These are phyloP conservation scores for Cryptoblepharus egeriae DNA, from an alignment of 2,797 vertebrate species.

Conservation along the genomic window DNA sequence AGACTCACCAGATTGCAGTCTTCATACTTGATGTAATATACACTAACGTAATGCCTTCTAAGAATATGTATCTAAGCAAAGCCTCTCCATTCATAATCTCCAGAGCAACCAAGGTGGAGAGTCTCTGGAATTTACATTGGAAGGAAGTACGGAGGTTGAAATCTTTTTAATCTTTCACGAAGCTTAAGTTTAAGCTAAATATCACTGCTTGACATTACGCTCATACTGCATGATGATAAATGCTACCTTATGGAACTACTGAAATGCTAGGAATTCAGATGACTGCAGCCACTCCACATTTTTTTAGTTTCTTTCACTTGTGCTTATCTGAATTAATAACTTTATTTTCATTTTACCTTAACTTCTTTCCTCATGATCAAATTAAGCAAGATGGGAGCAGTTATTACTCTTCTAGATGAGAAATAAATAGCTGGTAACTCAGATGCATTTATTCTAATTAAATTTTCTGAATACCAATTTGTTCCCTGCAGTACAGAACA, in stretches of 20 bases:
- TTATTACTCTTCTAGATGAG: background rate
- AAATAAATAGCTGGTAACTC: background rate
- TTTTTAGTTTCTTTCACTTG: background rate
- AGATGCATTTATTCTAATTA: background rate
- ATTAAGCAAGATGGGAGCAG: background rate
- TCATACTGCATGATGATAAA: background rate
- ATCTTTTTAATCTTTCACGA: constrained; percentile 4
- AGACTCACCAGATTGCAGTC: background rate
- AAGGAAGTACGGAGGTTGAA: background rate
- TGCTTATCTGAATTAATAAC: background rate
- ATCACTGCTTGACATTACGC: background rate
- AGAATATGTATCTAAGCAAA: background rate
- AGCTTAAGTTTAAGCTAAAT: background rate
- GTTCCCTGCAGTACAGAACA: background rate
- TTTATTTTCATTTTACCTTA: background rate
- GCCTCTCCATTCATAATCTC: background rate
- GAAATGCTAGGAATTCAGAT: background rate
- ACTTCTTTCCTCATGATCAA: too few relatives aligned
- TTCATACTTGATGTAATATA: background rate
- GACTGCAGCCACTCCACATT: background rate
- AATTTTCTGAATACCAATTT: background rate
- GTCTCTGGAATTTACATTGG: background rate
- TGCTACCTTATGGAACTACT: background rate
- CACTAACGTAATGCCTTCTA: background rate
- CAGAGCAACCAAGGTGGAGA: background rate